Base-by-base conservation (phyloP, 2,797 vertebrate genomes). In the Lepus townsendii region DNA sequence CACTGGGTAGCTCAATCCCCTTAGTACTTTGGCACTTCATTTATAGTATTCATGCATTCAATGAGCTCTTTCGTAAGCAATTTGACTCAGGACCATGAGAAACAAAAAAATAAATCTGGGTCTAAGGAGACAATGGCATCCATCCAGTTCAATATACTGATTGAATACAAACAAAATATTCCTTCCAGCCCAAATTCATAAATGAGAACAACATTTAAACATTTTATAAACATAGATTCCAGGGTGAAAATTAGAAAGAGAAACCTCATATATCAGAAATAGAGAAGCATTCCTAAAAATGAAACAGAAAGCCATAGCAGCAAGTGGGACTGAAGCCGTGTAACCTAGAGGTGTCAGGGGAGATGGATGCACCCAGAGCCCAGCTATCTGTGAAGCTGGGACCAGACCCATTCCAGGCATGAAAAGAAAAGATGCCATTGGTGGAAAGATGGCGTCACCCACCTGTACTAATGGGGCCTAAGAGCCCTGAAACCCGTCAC, bases 41-140 rank as follows among this genome's bases (percentile, higher is more conserved):
- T 88, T 88, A 68, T 57, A 90, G 93, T 73, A 63, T 93, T 93
- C 79, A 88, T 60, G 66, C 77, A 89, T 91, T 93, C 92, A 90
- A 66, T 66, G 79, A 83, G 50, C 92, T 93, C 84, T 92, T 95
- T 86, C 88, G 88, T 77, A 90, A 95, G 87, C 79, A 88, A 94
- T 91, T 94, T 96, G 88, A 93, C 92, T 97, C 76, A 73, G 72
- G 76, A 96, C 52, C 85, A 93, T 71, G 50, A 94, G 27, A 93
- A 94, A 91, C 54, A 83, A 86, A 96, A 47, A 97, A 83, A 93
- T 93, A 96, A 96, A 96, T 83, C 85, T 95, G 52, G 24, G 26
- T 90, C 86, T 91, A 91, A 96, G 32, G 62, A 93, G 69, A 90
- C 66, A 32, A 30, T 73, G 65, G 78, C 72, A 93, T 90, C n/a